Percentiles rank a stretch among this genome's conserved stretches.
phyloP scores from a whole-genome alignment of 2,113 vertebrate genomes.

The Fregetta grallaria region DNA sequence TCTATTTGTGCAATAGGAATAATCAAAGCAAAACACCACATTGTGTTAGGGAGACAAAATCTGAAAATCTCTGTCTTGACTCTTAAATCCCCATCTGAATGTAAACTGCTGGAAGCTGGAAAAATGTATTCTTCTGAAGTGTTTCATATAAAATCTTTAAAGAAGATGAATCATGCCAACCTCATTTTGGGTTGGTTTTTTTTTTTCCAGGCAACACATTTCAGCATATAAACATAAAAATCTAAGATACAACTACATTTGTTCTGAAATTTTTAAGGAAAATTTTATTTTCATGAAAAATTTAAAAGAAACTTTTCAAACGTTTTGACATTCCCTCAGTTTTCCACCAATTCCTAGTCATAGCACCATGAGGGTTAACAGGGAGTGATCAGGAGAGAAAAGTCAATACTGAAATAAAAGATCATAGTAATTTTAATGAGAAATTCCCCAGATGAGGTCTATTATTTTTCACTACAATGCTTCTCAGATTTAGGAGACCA shows the following conservation, averaged over 20 bases:
- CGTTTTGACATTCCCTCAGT: not conserved
- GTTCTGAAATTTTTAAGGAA: not conserved
- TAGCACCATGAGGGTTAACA: not conserved
- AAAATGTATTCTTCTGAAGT: not conserved
- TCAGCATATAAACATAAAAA: not conserved
- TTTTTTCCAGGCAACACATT: not conserved
- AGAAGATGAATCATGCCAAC: not conserved
- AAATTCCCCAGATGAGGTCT: not conserved
- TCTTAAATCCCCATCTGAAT: not conserved
- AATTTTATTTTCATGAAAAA: not conserved
- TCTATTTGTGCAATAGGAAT: not conserved
- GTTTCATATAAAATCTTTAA: not conserved
- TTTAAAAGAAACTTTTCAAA: not conserved
- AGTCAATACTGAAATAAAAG: not conserved
- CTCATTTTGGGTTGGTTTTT: not conserved
- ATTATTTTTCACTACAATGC: not conserved
- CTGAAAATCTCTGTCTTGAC: not conserved
- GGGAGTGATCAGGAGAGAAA: accelerated
- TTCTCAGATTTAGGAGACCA: not conserved
- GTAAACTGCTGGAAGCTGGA: not conserved
- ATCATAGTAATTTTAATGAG: not conserved
- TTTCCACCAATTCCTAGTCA: not conserved
- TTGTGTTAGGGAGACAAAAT: not conserved
- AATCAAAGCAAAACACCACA: not conserved
- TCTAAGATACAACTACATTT: not conserved